These are phyloP conservation scores for Micropoecilia bifurca DNA, from an alignment of 2,797 vertebrate species.

Conservation along the genomic window DNA sequence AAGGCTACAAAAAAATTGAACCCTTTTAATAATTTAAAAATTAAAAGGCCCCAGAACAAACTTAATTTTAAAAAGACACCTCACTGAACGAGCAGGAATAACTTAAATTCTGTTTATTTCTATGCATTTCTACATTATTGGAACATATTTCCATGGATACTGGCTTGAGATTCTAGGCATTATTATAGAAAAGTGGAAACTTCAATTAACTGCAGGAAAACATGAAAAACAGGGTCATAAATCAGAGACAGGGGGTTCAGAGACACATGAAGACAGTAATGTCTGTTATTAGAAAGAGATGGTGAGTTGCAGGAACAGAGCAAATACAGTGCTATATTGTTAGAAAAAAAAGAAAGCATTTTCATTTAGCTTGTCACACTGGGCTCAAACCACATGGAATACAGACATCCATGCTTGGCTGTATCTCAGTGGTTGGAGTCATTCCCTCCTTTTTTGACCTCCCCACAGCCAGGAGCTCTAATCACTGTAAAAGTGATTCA, in stretches of 20 bases:
- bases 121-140: constrained; percentile 47
- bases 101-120: constrained; percentile 31
- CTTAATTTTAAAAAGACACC: too few relatives aligned
- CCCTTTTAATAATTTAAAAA: background rate
- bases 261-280: constrained; percentile 30
- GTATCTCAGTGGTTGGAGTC: constrained; percentile 56
- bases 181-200: constrained; percentile 41
- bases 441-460: constrained; percentile 68
- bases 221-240: constrained; percentile 4
- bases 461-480: constrained; percentile 70
- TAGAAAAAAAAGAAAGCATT: constrained; percentile 40
- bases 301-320: constrained; percentile 38
- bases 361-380: constrained; percentile 54
- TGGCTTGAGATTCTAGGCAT: constrained; percentile 42
- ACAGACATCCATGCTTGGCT: constrained; percentile 38
- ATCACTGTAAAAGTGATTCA: constrained; percentile 81
- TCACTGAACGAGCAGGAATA: background rate
- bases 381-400: constrained; percentile 33
- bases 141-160: constrained; percentile 42
- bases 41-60: too few relatives aligned
- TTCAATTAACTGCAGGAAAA: constrained; percentile 29
- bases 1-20: background rate
- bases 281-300: constrained; percentile 49
- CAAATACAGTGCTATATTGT: constrained; percentile 55
- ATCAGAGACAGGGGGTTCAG: constrained; percentile 15